Evolutionary conservation across 2,797 vertebrate genomes (phyloP).

Genomic region (Nannoperca australis): DNA sequence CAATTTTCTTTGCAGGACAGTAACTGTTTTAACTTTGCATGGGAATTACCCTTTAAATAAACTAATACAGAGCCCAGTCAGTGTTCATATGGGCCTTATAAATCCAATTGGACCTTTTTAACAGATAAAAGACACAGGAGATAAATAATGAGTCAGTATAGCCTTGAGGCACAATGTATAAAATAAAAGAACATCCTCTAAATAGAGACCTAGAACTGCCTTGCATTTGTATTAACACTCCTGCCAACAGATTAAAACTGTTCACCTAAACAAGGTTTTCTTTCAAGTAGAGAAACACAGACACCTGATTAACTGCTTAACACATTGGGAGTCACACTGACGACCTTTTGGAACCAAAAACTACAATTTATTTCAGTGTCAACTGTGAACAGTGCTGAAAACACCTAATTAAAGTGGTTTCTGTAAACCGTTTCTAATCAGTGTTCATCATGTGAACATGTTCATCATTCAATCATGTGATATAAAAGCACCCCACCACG

Average conservation of each 20-base stretch:
- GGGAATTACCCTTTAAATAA: constrained; percentile 6
- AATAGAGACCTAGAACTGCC: neutral
- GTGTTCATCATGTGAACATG: no score
- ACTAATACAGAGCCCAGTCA: constrained; percentile 1
- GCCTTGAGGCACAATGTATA: neutral
- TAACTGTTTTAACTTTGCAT: constrained; percentile 11
- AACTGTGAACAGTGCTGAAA: constrained; percentile 12
- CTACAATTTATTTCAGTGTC: constrained; percentile 14
- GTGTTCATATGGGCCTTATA: neutral
- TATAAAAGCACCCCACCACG: constrained; percentile 32
- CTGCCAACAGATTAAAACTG: constrained; percentile 1
- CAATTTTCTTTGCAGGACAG: neutral
- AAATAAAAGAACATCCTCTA: neutral
- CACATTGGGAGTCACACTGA: constrained; percentile 29
- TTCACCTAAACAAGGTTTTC: constrained; percentile 7
- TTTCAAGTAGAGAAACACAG: constrained; percentile 12
- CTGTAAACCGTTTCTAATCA: constrained; percentile 50
- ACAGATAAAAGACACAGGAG: constrained; percentile 23
- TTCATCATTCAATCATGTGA: constrained; percentile 61
- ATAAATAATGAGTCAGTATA: constrained; percentile 24
- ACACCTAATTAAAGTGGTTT: constrained; percentile 44
- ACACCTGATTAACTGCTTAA: constrained; percentile 34
- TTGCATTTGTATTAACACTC: constrained; percentile 3
- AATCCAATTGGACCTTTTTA: constrained; percentile 19
- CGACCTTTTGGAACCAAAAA: constrained; percentile 20